Evolutionary conservation across 2,888 invertebrate genomes (phyloP).

Genomic region (Oxyscelio sp.): DNA sequence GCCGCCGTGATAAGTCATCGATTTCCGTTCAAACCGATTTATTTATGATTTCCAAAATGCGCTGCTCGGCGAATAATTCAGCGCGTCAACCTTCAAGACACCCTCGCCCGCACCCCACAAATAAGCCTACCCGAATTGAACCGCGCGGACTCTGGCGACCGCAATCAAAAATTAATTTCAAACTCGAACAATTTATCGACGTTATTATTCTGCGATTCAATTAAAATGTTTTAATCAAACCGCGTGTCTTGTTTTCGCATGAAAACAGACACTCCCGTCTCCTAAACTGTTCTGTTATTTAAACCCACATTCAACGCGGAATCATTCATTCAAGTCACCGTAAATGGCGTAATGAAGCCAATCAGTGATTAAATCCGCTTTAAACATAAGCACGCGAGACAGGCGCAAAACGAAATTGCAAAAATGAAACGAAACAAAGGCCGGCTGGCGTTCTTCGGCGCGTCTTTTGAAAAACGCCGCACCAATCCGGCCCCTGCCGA

Average conservation of each 20-base stretch:
- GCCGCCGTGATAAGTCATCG: slow-evolving; percentile 35
- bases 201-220: slow-evolving; percentile 70
- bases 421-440: too few species aligned
- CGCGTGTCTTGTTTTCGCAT: slow-evolving; percentile 61
- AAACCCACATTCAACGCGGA: slow-evolving; percentile 21
- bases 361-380: too few species aligned
- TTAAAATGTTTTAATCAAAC: slow-evolving; percentile 65
- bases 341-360: too few species aligned
- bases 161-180: slow-evolving; percentile 65
- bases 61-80: background rate
- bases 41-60: slow-evolving; percentile 34
- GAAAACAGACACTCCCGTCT: slow-evolving; percentile 59
- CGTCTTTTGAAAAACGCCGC: too few species aligned
- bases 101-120: slow-evolving; percentile 1
- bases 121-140: slow-evolving; percentile 1
- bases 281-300: slow-evolving; percentile 33
- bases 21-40: slow-evolving; percentile 11
- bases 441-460: too few species aligned
- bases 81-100: slow-evolving; percentile 20
- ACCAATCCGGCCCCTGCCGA: too few species aligned
- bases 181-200: slow-evolving; percentile 64
- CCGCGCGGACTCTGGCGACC: slow-evolving; percentile 4
- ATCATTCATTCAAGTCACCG: too few species aligned
- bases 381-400: too few species aligned
- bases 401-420: too few species aligned